Evolutionary conservation across 2,797 vertebrate genomes (phyloP).

Genomic region (Trachops cirrhosus): DNA sequence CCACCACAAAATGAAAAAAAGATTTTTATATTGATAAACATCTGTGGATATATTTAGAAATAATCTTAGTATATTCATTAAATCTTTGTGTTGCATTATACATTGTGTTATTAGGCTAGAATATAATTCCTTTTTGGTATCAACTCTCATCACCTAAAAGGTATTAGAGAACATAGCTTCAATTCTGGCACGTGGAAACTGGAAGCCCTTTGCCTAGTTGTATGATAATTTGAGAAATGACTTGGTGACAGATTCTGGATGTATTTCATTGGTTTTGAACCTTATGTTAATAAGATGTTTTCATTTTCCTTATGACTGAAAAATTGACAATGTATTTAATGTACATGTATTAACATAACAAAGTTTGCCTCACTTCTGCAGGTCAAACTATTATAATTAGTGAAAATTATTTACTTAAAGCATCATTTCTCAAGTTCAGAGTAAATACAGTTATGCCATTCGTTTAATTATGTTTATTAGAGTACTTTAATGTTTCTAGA

Average conservation of each 20-base stretch:
- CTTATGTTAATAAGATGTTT: background rate
- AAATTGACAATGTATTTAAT: background rate
- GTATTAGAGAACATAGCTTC: background rate
- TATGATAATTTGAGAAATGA: conserved; percentile 14
- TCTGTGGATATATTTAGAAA: conserved; percentile 18
- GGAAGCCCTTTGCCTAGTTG: background rate
- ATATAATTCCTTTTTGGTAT: background rate
- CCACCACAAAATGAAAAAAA: background rate
- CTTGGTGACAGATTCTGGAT: background rate
- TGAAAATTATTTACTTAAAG: conserved; percentile 40
- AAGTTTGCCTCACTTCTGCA: conserved; percentile 27
- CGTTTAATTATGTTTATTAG: conserved; percentile 27
- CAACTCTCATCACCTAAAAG: background rate
- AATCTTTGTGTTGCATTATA: background rate
- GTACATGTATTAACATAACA: conserved; percentile 17
- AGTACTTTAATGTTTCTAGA: conserved; percentile 45
- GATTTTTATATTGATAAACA: background rate
- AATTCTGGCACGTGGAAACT: background rate
- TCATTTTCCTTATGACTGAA: conserved; percentile 22
- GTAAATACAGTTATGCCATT: conserved; percentile 18
- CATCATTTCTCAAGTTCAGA: conserved; percentile 23
- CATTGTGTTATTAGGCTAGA: conserved; percentile 1
- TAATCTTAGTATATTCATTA: conserved; percentile 28
- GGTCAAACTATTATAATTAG: background rate
- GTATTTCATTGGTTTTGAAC: conserved; percentile 29